Evolutionary conservation across 2,888 invertebrate genomes (phyloP), one percentile per base, ranked within the genome.

Genomic region (Ptychoptera contaminata): DNA sequence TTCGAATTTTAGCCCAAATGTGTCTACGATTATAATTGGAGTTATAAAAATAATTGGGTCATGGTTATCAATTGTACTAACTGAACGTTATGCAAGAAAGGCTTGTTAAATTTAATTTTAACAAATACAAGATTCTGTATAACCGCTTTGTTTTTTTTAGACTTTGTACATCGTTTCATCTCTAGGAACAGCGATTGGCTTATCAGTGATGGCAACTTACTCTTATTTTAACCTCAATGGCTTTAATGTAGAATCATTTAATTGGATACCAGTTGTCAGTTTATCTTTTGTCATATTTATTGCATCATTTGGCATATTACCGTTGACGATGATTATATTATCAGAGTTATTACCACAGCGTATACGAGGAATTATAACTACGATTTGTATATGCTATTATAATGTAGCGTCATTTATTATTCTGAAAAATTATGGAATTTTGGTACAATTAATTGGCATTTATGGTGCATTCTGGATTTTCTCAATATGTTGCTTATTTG

Each of bases 281-380:
- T 56, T 65, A 56, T 57, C 60, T 2, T 42, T 56, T 2, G 55
- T 58, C 1, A 53, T 60, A 8, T 60, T 63, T 40, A 30, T 58
- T 10, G 57, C 52, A 0, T 59, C 60, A 2, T 51, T 60, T 30
- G 65, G 63, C 3, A 48, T 65, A 0, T 50, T 59, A 9, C 55
- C 61, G 0, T 40, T 65, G 9, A 57, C 59, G 23, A 59, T 60
- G 44, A 53, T 62, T 0, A 51, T 63, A 3, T 43, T 62, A 2
- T 57, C 61, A 0, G 64, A 64, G 46, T 54, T 62, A 4, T 55
- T 63, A 42, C 62, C 62, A 2, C 50, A 55, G 11, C 59, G 59
- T 51, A 59, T 63, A 43, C 59, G 62, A 4, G 54, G 60, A 0
- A n/a, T 58, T 37, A 57, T 52, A 8, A 53, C 57, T 7, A 56